These are phyloP conservation scores for Chaetorhynchus papuensis DNA, from an alignment of 2,113 vertebrate species.

Conservation along the genomic window DNA sequence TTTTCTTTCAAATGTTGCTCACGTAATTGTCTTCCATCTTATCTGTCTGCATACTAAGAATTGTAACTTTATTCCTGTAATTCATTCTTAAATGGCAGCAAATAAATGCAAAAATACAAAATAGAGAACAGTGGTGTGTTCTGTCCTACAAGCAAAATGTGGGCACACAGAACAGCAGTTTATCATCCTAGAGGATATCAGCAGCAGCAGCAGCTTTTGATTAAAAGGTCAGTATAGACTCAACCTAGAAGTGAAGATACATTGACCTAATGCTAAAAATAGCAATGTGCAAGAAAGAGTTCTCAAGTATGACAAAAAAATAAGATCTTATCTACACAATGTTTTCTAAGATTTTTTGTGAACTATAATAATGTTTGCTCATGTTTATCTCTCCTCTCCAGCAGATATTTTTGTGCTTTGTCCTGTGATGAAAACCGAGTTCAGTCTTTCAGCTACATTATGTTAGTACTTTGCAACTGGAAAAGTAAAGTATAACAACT, in stretches of 20 bases:
- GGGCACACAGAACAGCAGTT: not conserved
- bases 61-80: not conserved
- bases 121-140: not conserved
- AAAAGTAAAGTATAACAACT: not conserved
- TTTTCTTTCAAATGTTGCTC: not conserved
- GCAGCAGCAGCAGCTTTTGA: not conserved
- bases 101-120: not conserved
- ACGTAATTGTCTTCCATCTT: not conserved
- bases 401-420: not conserved
- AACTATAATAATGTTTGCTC: not conserved
- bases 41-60: not conserved
- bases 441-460: not conserved
- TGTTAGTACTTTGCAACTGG: accelerated
- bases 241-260: not conserved
- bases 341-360: not conserved
- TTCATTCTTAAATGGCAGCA: not conserved
- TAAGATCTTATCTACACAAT: not conserved
- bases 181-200: not conserved
- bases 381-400: not conserved
- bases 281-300: not conserved
- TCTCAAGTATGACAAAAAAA: not conserved
- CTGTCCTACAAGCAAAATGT: not conserved
- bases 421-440: not conserved
- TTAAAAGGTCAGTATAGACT: not conserved
- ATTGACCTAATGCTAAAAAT: not conserved